Evolutionary conservation across 1,140 invertebrate species (phyloP).

Genomic region (Daktulosphaira vitifoliae): DNA sequence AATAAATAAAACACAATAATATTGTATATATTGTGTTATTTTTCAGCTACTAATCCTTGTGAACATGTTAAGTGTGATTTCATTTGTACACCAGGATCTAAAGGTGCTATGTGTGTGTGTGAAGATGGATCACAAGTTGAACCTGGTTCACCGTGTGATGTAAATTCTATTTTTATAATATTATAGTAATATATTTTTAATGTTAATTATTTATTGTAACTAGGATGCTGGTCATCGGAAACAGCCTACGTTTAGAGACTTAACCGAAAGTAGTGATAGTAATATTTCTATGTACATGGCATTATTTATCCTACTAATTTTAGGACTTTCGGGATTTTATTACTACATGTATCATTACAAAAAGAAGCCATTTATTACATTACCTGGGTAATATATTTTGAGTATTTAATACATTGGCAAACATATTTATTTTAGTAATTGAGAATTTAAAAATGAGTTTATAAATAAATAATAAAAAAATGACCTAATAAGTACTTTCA

Average conservation of each 20-base stretch:
- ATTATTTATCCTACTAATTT: neutral
- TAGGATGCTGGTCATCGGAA: neutral
- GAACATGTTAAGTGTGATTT: constrained; percentile 31
- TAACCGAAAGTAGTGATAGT: neutral
- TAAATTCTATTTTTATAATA: neutral
- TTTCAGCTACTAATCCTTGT: constrained; percentile 32
- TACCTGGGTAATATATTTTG: neutral
- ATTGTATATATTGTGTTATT: too few species aligned
- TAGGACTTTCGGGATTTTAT: neutral
- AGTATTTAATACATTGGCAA: too few species aligned
- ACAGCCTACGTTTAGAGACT: neutral
- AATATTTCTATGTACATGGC: constrained; percentile 4
- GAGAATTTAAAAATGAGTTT: too few species aligned
- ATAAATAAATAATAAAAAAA: too few species aligned
- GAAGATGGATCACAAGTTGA: constrained; percentile 35
- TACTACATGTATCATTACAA: constrained; percentile 14
- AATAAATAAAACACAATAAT: too few species aligned
- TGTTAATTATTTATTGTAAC: neutral
- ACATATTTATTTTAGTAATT: too few species aligned
- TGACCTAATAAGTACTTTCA: too few species aligned
- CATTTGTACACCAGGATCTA: constrained; percentile 30
- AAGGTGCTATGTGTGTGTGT: constrained; percentile 35
- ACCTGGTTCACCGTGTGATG: constrained; percentile 26
- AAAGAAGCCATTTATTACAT: neutral
- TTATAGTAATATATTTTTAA: neutral